Conservation (phyloP, 2,113 vertebrate genomes). For the Suncus etruscus region DNA sequence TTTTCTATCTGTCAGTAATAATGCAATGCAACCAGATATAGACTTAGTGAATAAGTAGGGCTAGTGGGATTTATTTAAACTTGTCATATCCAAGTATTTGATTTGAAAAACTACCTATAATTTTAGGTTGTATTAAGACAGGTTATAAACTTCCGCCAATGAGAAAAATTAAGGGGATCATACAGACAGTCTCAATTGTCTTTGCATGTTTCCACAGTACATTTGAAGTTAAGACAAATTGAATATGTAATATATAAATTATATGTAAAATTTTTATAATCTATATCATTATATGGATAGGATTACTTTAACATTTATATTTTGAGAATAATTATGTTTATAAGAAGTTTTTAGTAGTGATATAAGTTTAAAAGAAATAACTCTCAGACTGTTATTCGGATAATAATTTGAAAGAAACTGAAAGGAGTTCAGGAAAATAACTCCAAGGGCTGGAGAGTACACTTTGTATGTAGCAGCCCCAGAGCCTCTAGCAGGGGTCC, state of each 20-base stretch:
- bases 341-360: not conserved
- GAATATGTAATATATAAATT: not conserved
- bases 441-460: too few relatives aligned
- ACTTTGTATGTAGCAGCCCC: too few relatives aligned
- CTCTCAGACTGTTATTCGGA: not conserved
- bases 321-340: constrained; percentile 44
- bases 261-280: constrained; percentile 2
- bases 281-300: not conserved
- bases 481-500: too few relatives aligned
- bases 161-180: not conserved
- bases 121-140: not conserved
- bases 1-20: not conserved
- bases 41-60: not conserved
- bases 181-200: not conserved
- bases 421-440: too few relatives aligned
- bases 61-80: not conserved
- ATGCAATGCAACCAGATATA: not conserved
- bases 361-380: not conserved
- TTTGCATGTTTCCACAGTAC: not conserved
- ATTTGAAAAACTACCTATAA: not conserved
- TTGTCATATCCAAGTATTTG: not conserved
- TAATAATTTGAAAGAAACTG: constrained; percentile 25
- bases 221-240: constrained; percentile 12
- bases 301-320: constrained; percentile 14
- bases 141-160: not conserved